Conservation (phyloP, 2,888 invertebrate species). For the Pristionchus exspectatus region DNA sequence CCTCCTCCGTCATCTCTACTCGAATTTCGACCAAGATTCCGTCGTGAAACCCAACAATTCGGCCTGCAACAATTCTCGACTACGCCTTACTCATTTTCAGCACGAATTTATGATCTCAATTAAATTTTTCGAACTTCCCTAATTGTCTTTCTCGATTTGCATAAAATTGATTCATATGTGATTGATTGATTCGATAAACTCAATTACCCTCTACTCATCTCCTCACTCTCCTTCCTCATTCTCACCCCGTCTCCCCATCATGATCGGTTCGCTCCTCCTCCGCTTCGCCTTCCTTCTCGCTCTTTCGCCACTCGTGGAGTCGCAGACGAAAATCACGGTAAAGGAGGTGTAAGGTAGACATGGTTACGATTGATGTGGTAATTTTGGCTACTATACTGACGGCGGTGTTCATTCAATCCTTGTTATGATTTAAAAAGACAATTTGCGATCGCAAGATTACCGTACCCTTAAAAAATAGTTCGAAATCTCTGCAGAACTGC, state of each 20-base stretch:
- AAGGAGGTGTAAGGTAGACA: neutral
- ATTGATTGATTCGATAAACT: constrained; percentile 1
- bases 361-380: neutral
- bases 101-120: neutral
- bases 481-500: neutral
- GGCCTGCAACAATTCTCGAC: neutral
- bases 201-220: neutral
- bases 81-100: neutral
- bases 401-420: neutral
- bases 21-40: neutral
- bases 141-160: neutral
- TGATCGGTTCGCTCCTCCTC: constrained; percentile 32
- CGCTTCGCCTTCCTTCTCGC: neutral
- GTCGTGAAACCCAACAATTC: neutral
- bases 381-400: neutral
- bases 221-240: neutral
- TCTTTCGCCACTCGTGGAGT: neutral
- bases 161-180: neutral
- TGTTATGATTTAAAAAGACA: neutral
- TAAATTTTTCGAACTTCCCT: neutral
- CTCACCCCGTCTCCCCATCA: neutral
- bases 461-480: neutral
- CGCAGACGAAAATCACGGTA: neutral
- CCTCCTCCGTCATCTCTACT: neutral
- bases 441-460: neutral